Percentiles rank a stretch among this genome's conserved stretches.
Conservation (phyloP, 2,113 vertebrate species). For the Solea solea region DNA sequence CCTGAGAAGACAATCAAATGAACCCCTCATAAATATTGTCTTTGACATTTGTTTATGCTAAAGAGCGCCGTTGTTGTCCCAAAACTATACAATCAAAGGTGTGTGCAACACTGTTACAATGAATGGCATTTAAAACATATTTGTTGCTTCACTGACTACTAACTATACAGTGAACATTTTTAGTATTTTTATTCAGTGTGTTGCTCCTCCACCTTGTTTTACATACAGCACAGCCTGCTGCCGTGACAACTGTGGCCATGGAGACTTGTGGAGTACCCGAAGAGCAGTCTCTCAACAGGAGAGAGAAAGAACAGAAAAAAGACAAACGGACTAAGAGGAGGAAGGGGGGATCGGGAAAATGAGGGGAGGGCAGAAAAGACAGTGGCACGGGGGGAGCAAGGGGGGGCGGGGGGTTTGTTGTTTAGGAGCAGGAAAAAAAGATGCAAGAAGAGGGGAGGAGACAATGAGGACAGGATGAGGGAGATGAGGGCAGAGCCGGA, state of each 20-base stretch:
- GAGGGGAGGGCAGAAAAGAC: constrained; percentile 13
- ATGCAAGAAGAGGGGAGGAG: too few relatives aligned
- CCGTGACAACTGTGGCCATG: constrained; percentile 78
- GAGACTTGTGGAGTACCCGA: constrained; percentile 65
- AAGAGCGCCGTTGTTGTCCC: too few relatives aligned
- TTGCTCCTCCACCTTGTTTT: constrained; percentile 56
- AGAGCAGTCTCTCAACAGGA: constrained; percentile 43
- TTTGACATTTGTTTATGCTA: too few relatives aligned
- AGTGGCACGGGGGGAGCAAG: not conserved
- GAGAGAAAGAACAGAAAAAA: constrained; percentile 13
- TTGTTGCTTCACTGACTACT: not conserved
- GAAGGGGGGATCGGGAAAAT: constrained; percentile 19
- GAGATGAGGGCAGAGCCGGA: not conserved
- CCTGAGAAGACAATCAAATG: too few relatives aligned
- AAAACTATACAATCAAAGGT: not conserved
- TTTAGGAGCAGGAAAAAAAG: too few relatives aligned
- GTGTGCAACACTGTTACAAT: not conserved
- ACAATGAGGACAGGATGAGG: constrained; percentile 2
- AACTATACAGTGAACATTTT: constrained; percentile 9
- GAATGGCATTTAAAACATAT: not conserved
- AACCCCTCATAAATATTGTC: too few relatives aligned
- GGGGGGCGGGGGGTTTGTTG: too few relatives aligned
- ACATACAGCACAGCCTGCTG: constrained; percentile 67
- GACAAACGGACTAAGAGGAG: constrained; percentile 27
- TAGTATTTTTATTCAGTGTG: constrained; percentile 50